phyloP scores from a whole-genome alignment of 1,140 invertebrate genomes.

The Diploscapter pachys region DNA sequence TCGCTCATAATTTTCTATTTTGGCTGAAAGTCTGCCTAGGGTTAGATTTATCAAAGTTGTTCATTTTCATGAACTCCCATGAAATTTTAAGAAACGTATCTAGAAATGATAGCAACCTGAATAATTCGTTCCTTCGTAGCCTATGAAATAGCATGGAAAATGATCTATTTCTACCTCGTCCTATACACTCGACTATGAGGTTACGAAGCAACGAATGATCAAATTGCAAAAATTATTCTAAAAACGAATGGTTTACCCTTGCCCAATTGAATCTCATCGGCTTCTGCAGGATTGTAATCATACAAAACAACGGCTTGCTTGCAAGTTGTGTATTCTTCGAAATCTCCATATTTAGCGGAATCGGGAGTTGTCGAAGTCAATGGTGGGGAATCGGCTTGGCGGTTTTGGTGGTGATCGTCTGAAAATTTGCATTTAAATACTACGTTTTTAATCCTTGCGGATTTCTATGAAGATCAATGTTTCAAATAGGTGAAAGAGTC shows the following conservation, averaged over 20 bases:
- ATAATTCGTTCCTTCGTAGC: no score
- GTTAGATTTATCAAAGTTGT: no score
- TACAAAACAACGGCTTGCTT: slow-evolving; percentile 46
- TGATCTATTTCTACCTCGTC: no score
- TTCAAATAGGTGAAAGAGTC: background rate
- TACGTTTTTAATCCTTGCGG: no score
- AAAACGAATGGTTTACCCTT: slow-evolving; percentile 44
- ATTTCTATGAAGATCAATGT: no score
- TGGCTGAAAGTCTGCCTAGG: no score
- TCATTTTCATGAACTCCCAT: no score
- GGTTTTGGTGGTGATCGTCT: background rate
- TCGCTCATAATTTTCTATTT: no score
- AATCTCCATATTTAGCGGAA: slow-evolving; percentile 36
- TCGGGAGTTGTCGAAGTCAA: slow-evolving; percentile 32
- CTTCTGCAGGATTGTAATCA: slow-evolving; percentile 51
- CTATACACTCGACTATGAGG: no score
- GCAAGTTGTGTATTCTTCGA: slow-evolving; percentile 18
- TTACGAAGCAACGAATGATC: no score
- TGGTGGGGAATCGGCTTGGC: slow-evolving; percentile 20
- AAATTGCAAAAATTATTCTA: background rate
- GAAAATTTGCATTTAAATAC: background rate
- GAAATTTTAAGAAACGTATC: background rate
- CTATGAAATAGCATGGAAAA: no score
- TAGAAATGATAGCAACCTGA: no score
- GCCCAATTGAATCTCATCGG: slow-evolving; percentile 47